Evolutionary conservation across 2,888 invertebrate species (phyloP).

Genomic region (Bugulina stolonifera): DNA sequence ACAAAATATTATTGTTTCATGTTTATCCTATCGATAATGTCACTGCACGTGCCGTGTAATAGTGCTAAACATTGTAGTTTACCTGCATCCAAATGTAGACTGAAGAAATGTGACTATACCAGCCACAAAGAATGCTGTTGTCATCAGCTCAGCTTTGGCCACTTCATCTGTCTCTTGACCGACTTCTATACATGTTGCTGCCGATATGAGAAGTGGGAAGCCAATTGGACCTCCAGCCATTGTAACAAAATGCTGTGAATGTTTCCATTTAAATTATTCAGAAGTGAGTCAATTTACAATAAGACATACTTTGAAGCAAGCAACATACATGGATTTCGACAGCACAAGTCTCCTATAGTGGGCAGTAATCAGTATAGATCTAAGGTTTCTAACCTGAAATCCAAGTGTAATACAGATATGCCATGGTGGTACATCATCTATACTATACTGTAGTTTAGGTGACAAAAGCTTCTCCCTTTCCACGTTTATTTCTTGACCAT

Average conservation of each 20-base stretch:
- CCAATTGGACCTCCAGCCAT: conserved; percentile 76
- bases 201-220: conserved; percentile 74
- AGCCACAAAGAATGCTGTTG: conserved; percentile 50
- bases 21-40: too few species aligned
- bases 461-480: too few species aligned
- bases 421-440: conserved; percentile 78
- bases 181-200: conserved; percentile 68
- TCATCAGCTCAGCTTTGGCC: conserved; percentile 45
- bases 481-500: too few species aligned
- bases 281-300: too few species aligned
- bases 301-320: too few species aligned
- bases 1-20: too few species aligned
- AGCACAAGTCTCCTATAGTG: too few species aligned
- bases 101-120: conserved; percentile 50
- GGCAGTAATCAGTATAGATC: too few species aligned
- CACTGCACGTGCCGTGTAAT: too few species aligned
- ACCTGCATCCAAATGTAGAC: conserved; percentile 49
- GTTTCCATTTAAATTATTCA: too few species aligned
- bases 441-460: conserved; percentile 59
- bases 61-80: too few species aligned
- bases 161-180: conserved; percentile 35
- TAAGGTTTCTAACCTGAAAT: conserved; percentile 71
- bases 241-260: conserved; percentile 72
- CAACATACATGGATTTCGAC: too few species aligned
- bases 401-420: conserved; percentile 76